A percentile compares a stretch with the other conserved stretches of the same genome.
Conservation (phyloP, 2,888 invertebrate genomes). For the Archips xylosteana region DNA sequence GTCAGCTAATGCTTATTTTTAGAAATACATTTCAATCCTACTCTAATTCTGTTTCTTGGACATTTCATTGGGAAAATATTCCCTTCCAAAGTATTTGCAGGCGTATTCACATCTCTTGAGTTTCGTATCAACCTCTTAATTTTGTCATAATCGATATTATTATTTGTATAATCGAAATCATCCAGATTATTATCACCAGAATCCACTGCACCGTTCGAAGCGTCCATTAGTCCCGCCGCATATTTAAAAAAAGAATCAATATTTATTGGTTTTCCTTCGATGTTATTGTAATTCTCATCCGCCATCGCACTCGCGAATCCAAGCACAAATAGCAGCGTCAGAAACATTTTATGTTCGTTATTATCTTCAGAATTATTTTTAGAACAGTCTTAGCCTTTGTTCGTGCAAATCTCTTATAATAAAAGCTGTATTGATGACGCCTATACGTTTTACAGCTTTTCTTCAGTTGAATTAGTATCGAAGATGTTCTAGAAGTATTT, state of each 20-base stretch:
- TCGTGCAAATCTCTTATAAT: too few species aligned
- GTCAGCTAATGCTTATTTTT: neutral
- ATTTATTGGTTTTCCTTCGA: neutral
- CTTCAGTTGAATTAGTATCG: too few species aligned
- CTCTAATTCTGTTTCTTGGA: neutral
- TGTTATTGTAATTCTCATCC: neutral
- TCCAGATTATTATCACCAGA: neutral
- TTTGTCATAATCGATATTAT: neutral
- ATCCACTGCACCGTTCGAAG: neutral
- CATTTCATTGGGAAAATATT: neutral
- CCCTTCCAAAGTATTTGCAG: neutral
- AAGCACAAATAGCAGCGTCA: neutral
- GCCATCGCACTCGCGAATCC: neutral
- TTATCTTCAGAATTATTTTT: neutral
- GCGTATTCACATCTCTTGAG: neutral
- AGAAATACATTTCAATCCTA: neutral
- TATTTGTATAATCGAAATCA: too few species aligned
- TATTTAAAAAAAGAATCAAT: neutral
- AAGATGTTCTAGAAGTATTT: too few species aligned
- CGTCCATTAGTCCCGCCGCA: too few species aligned
- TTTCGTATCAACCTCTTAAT: neutral
- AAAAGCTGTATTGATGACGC: too few species aligned
- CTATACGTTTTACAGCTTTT: too few species aligned
- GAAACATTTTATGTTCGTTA: neutral
- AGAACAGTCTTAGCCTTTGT: too few species aligned